Evolutionary conservation across 1,140 invertebrate species (phyloP).

Genomic region (Hycleus phaleratus): DNA sequence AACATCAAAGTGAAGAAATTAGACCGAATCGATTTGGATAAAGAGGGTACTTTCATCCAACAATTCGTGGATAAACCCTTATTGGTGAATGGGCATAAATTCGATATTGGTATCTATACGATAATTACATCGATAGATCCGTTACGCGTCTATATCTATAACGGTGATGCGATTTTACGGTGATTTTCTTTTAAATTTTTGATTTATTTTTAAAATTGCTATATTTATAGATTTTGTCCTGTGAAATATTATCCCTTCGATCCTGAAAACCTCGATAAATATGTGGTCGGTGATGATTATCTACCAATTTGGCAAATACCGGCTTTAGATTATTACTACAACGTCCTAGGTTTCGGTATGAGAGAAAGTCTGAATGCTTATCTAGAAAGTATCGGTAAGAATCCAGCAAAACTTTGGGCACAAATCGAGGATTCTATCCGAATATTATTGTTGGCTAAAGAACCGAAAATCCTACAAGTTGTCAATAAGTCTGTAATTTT

Average conservation of each 20-base stretch:
- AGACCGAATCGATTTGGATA: constrained; percentile 63
- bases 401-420: constrained; percentile 70
- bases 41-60: constrained; percentile 78
- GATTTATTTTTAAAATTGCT: not conserved
- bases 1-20: constrained; percentile 73
- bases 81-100: constrained; percentile 81
- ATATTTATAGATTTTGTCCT: constrained; percentile 72
- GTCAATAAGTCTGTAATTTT: constrained; percentile 37
- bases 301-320: constrained; percentile 90
- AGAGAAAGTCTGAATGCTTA: constrained; percentile 81
- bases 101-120: constrained; percentile 95
- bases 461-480: constrained; percentile 55
- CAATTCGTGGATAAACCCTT: constrained; percentile 80
- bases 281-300: constrained; percentile 93
- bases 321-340: constrained; percentile 70
- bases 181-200: constrained; percentile 36
- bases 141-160: constrained; percentile 80
- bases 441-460: constrained; percentile 67
- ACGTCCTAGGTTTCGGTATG: constrained; percentile 72
- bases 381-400: constrained; percentile 56
- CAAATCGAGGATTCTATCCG: constrained; percentile 73
- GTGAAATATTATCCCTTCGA: constrained; percentile 92
- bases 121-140: constrained; percentile 88
- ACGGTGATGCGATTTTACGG: constrained; percentile 82
- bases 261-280: constrained; percentile 71